Percentiles rank a stretch among this genome's conserved stretches.
Conservation (phyloP, 1,140 invertebrate genomes). For the Drosophila rhopaloa region DNA sequence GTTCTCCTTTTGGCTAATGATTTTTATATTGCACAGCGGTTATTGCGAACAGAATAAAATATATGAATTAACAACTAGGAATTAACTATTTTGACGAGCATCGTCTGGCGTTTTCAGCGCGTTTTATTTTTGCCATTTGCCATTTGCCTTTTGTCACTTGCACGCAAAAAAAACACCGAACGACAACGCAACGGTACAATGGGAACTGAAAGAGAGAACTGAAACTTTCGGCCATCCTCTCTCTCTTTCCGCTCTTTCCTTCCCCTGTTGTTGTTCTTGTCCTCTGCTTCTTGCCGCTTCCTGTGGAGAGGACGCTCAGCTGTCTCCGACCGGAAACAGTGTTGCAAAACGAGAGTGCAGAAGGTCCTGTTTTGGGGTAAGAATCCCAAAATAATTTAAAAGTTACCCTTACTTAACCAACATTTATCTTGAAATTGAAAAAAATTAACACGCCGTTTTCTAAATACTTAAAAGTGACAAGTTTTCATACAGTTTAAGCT, state of each 20-base stretch:
- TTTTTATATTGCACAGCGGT: constrained; percentile 68
- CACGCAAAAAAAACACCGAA: constrained; percentile 24
- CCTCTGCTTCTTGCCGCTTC: constrained; percentile 23
- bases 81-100: constrained; percentile 63
- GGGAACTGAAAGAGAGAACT: constrained; percentile 22
- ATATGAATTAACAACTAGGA: constrained; percentile 62
- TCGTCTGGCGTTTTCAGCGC: constrained; percentile 19
- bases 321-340: constrained; percentile 3
- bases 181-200: constrained; percentile 39
- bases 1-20: constrained; percentile 28
- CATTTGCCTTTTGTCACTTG: constrained; percentile 38
- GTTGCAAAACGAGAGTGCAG: background rate
- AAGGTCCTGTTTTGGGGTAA: background rate
- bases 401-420: too few species aligned
- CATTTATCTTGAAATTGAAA: too few species aligned
- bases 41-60: constrained; percentile 24
- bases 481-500: too few species aligned
- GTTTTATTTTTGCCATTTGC: constrained; percentile 33
- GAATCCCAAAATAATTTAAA: too few species aligned
- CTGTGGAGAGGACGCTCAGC: constrained; percentile 15
- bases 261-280: constrained; percentile 2
- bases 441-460: too few species aligned
- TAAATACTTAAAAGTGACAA: too few species aligned
- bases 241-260: background rate
- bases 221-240: constrained; percentile 5